phyloP scores from a whole-genome alignment of 2,888 invertebrate genomes.

The Phortica magna region DNA sequence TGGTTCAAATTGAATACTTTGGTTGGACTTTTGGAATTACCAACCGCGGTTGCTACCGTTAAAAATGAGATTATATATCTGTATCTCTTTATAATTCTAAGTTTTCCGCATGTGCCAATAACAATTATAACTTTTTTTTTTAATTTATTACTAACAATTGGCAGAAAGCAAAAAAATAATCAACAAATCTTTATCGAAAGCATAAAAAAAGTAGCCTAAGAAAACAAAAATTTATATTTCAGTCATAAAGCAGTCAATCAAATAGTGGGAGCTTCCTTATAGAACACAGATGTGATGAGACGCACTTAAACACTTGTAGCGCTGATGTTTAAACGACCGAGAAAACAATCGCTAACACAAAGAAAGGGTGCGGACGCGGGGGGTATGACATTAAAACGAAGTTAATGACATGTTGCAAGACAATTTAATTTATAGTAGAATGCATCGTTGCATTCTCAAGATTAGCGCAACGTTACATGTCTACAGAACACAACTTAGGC shows the following conservation, averaged over 20 bases:
- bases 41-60: neutral
- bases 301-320: neutral
- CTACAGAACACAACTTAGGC: neutral
- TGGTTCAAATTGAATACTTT: no score
- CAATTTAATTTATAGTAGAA: conserved; percentile 41
- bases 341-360: no score
- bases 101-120: no score
- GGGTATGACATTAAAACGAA: conserved; percentile 20
- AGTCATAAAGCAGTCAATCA: neutral
- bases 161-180: neutral
- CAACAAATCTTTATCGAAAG: neutral
- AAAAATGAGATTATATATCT: no score
- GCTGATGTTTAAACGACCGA: neutral
- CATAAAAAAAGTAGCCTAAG: neutral
- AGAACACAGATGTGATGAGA: neutral
- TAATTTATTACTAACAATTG: no score
- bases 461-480: neutral
- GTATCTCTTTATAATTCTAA: no score
- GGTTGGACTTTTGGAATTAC: neutral
- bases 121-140: no score
- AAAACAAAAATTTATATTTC: neutral
- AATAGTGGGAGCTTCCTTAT: neutral
- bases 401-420: conserved; percentile 35
- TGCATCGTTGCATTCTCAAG: conserved; percentile 32
- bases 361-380: neutral